These are phyloP conservation scores for Rhopalosiphum padi DNA, from an alignment of 1,140 invertebrate species.

Conservation along the genomic window DNA sequence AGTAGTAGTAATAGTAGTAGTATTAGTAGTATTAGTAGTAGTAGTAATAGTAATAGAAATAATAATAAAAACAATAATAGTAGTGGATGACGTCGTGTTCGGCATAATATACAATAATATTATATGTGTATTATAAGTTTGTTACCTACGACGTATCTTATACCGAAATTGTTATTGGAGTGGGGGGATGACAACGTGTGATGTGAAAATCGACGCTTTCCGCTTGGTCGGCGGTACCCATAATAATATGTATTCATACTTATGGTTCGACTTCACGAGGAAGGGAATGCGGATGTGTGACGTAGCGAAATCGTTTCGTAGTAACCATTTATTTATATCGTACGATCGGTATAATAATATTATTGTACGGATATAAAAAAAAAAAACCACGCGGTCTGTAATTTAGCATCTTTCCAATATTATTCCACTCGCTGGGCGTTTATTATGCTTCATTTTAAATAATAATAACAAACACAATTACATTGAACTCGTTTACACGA, in stretches of 20 bases:
- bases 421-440: background rate
- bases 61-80: background rate
- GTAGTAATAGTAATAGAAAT: background rate
- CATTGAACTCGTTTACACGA: too few relatives aligned
- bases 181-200: background rate
- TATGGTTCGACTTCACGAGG: background rate
- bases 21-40: background rate
- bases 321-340: slow-evolving; percentile 12
- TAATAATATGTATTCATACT: background rate
- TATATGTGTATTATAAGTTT: background rate
- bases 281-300: slow-evolving; percentile 24
- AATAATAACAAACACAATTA: too few relatives aligned
- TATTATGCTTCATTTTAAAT: background rate
- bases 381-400: background rate
- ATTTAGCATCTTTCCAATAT: background rate
- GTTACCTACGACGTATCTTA: background rate
- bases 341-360: background rate
- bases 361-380: background rate
- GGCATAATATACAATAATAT: background rate
- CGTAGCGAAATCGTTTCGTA: background rate
- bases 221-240: background rate
- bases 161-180: background rate
- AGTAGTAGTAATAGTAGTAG: background rate
- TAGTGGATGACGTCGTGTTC: background rate
- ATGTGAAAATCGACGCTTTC: background rate